Conservation (phyloP, 1,140 invertebrate species). For the Neodiprion pinetum region DNA sequence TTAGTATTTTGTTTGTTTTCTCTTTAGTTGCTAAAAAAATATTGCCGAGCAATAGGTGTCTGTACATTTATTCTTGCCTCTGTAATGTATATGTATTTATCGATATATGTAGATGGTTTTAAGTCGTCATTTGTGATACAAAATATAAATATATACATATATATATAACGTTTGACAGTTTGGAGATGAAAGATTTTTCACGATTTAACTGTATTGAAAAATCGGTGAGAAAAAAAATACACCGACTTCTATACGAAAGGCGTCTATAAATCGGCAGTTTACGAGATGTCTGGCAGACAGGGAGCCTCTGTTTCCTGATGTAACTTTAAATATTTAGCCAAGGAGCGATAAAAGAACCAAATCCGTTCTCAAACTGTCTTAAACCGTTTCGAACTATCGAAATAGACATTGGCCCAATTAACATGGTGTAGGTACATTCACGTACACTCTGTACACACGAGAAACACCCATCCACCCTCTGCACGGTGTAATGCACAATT, state of each 20-base stretch:
- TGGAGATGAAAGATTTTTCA: background rate
- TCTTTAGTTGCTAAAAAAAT: no score
- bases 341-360: slow-evolving; percentile 11
- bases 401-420: slow-evolving; percentile 8
- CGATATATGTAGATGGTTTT: background rate
- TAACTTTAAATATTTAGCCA: slow-evolving; percentile 17
- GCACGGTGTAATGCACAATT: no score
- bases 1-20: no score
- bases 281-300: slow-evolving; percentile 13
- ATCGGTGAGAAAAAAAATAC: background rate
- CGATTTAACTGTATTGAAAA: background rate
- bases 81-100: background rate
- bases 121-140: background rate
- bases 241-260: background rate
- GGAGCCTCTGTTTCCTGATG: slow-evolving; percentile 11
- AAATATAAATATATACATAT: no score
- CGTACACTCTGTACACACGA: no score
- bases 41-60: no score
- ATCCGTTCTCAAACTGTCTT: background rate
- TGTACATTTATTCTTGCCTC: background rate
- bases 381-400: slow-evolving; percentile 8
- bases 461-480: no score
- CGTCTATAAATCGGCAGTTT: slow-evolving; percentile 10
- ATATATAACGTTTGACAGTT: background rate
- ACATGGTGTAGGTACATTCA: background rate